Evolutionary conservation across 2,888 invertebrate genomes (phyloP), one percentile per base, ranked within the genome.

Genomic region (Liopterus haemorrhoidalis): DNA sequence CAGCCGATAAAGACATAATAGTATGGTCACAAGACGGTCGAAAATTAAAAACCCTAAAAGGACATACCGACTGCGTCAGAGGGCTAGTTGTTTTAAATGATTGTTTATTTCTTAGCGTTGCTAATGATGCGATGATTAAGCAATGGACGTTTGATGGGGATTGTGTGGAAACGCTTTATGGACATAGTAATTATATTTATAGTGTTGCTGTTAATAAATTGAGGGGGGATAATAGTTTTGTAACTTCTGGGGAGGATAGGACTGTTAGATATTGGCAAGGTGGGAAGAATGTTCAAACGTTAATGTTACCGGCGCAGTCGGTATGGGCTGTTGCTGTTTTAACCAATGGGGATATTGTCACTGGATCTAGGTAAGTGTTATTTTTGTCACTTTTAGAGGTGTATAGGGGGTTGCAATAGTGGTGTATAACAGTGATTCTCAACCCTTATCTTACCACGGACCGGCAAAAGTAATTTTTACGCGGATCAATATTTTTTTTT

Each of bases 41-140:
- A 48, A 73, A 80, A 55, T 66, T 82, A 41, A 74, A 72, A 43
- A 75, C 80, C 41, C 70, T 88, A 24, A 77, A 71, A 66, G 92
- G 94, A 4, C 97, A 97, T 64, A 84, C 81, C 1, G 97, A 97
- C 62, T 94, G 94, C 69, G 91, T 97, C 0, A 73, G 97, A 61
- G 85, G 78, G 16, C 62, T 97, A 20, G 76, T 81, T 1, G 76
- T 82, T 1, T 61, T 68, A 45, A 70, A 90, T 5, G 79, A 77
- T 41, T 76, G 79, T 25, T 77, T 82, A 30, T 88, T 99, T 66
- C 68, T 95, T 1, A 93, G 94, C 33, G 90, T 89, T 61, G 82
- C 91, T 18, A 99, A 99, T 68, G 97, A 99, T 72, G 87, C 90
- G 0, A 77, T 84, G 0, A 76, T 97, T 31, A 79, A 83, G 53